Conservation (phyloP, 2,888 invertebrate genomes). For the Thereva unica region DNA sequence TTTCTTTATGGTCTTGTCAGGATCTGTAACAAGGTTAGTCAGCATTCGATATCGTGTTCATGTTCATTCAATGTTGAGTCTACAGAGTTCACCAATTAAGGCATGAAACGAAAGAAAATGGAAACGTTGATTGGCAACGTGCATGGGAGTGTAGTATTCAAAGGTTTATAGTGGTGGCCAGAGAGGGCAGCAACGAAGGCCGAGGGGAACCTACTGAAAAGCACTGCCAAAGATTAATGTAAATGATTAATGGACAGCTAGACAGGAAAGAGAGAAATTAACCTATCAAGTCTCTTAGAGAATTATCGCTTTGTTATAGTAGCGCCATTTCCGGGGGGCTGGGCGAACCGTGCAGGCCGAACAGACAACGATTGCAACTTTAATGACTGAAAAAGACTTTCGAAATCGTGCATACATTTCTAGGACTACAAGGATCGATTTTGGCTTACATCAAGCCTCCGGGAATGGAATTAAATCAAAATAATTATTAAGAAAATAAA, state of each 20-base stretch:
- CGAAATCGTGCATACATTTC: too few species aligned
- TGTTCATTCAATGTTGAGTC: constrained; percentile 20
- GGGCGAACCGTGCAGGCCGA: too few species aligned
- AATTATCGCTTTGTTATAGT: too few species aligned
- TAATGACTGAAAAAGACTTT: too few species aligned
- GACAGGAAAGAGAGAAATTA: background rate
- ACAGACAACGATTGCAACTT: too few species aligned
- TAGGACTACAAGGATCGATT: too few species aligned
- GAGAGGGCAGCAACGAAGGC: too few species aligned
- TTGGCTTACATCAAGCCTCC: too few species aligned
- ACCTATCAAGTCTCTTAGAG: too few species aligned
- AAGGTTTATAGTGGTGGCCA: background rate
- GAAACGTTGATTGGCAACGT: constrained; percentile 29
- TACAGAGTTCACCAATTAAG: constrained; percentile 29
- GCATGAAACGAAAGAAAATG: constrained; percentile 31
- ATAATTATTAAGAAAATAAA: too few species aligned
- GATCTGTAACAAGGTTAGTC: constrained; percentile 27
- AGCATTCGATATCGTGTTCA: constrained; percentile 29
- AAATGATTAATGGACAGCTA: constrained; percentile 26
- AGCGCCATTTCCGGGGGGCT: too few species aligned
- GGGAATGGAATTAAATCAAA: too few species aligned
- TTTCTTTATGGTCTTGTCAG: constrained; percentile 1
- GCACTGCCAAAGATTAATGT: constrained; percentile 13
- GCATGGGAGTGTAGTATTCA: constrained; percentile 15
- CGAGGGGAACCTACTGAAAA: constrained; percentile 8